phyloP scores from a whole-genome alignment of 1,140 invertebrate species.

The Panulirus ornatus region DNA sequence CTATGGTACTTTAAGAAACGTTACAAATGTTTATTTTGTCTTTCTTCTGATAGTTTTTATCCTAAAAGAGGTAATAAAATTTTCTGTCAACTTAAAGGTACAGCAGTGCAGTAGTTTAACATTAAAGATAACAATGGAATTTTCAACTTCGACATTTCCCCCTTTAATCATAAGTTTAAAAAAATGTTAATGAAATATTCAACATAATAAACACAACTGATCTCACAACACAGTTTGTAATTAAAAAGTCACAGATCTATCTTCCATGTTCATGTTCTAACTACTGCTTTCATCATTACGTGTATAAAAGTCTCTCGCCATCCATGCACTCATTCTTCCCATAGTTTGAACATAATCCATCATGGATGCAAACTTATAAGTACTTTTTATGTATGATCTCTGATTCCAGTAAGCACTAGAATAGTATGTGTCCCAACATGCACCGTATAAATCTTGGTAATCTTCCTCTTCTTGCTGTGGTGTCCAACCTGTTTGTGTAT shows the following conservation, averaged over 20 bases:
- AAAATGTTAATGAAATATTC: too few relatives aligned
- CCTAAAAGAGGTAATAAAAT: too few relatives aligned
- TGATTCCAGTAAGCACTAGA: not conserved
- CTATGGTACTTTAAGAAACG: not conserved
- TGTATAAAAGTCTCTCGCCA: conserved; percentile 50
- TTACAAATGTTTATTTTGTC: not conserved
- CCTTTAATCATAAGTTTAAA: too few relatives aligned
- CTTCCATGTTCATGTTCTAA: too few relatives aligned
- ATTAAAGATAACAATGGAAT: too few relatives aligned
- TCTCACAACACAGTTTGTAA: too few relatives aligned
- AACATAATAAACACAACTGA: too few relatives aligned
- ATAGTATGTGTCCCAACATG: not conserved
- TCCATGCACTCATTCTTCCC: conserved; percentile 55
- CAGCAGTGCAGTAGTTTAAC: too few relatives aligned
- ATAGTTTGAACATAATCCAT: conserved; percentile 65
- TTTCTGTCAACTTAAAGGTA: too few relatives aligned
- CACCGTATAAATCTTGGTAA: not conserved
- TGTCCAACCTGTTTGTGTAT: not conserved
- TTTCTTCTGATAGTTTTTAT: not conserved
- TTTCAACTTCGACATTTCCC: too few relatives aligned
- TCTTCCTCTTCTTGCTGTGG: not conserved
- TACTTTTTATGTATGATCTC: conserved; percentile 39
- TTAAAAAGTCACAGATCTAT: too few relatives aligned
- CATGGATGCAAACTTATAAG: conserved; percentile 60
- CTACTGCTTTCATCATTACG: not conserved